Percentiles rank a stretch among this genome's conserved stretches.
phyloP scores from a whole-genome alignment of 2,888 invertebrate species.

The Aquatica leii region DNA sequence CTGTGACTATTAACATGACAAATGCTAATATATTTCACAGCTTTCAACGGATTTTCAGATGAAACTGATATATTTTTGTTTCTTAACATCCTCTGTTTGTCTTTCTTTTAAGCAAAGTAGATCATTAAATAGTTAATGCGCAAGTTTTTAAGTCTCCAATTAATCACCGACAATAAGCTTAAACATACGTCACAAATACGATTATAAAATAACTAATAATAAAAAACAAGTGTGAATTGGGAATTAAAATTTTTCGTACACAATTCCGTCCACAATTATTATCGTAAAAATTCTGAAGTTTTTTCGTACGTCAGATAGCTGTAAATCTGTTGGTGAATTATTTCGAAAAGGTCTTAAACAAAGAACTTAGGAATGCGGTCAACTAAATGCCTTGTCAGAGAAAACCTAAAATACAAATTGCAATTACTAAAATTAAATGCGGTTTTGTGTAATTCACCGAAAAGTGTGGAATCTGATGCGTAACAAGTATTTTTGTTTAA shows the following conservation, averaged over 20 bases:
- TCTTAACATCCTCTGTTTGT: slow-evolving; percentile 44
- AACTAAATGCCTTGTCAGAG: neutral
- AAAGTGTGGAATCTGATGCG: too few species aligned
- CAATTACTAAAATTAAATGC: too few species aligned
- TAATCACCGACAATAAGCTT: too few species aligned
- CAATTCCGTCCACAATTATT: neutral
- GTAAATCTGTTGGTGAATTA: slow-evolving; percentile 5
- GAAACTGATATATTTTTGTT: slow-evolving; percentile 55
- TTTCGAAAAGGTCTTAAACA: neutral
- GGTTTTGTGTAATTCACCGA: too few species aligned
- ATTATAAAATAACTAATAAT: too few species aligned
- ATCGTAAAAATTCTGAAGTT: neutral
- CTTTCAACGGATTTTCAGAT: slow-evolving; percentile 59
- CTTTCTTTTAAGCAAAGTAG: slow-evolving; percentile 33
- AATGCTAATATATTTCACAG: slow-evolving; percentile 62
- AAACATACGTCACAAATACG: too few species aligned
- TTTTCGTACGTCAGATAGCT: neutral
- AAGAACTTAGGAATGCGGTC: neutral
- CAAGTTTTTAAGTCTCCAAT: neutral
- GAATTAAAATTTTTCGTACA: neutral
- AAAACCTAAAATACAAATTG: neutral
- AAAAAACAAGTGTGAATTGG: neutral
- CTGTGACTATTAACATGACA: slow-evolving; percentile 61
- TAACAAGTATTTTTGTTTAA: too few species aligned
- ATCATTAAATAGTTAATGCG: slow-evolving; percentile 30